Evolutionary conservation across 2,797 vertebrate species (phyloP).

Genomic region (Arctocebus calabarensis): DNA sequence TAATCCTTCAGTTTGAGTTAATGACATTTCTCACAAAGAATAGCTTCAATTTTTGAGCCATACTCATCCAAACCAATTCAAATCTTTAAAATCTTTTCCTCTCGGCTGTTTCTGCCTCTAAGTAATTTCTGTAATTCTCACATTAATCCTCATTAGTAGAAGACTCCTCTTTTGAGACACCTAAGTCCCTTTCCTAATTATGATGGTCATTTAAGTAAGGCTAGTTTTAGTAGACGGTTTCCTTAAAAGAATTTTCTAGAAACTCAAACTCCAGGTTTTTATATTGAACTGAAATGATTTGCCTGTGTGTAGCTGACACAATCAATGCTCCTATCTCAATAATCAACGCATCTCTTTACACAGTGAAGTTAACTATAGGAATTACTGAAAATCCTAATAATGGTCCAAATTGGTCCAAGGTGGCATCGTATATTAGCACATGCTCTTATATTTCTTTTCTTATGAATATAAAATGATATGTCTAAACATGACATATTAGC

Average conservation of each 20-base stretch:
- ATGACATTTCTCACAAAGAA: conserved; percentile 55
- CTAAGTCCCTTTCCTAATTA: conserved; percentile 52
- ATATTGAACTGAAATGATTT: neutral
- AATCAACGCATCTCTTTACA: neutral
- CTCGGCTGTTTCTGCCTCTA: conserved; percentile 51
- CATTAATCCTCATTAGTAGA: conserved; percentile 70
- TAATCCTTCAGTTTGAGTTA: conserved; percentile 61
- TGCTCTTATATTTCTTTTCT: neutral
- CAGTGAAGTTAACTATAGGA: conserved; percentile 38
- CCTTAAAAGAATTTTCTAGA: conserved; percentile 29
- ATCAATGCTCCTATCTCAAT: conserved; percentile 37
- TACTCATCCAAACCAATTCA: conserved; percentile 22
- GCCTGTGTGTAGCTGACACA: neutral
- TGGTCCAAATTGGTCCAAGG: conserved; percentile 29
- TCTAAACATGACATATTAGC: neutral
- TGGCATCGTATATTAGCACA: neutral
- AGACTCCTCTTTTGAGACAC: conserved; percentile 24
- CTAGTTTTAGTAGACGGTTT: neutral
- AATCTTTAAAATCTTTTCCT: conserved; percentile 68
- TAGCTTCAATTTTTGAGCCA: conserved; percentile 43
- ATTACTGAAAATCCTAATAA: conserved; percentile 53
- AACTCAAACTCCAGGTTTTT: conserved; percentile 37
- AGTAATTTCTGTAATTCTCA: conserved; percentile 68
- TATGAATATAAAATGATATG: neutral
- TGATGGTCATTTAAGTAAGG: conserved; percentile 3